Evolutionary conservation across 2,888 invertebrate genomes (phyloP), one percentile per base, ranked within the genome.

Genomic region (Urechis unicinctus): DNA sequence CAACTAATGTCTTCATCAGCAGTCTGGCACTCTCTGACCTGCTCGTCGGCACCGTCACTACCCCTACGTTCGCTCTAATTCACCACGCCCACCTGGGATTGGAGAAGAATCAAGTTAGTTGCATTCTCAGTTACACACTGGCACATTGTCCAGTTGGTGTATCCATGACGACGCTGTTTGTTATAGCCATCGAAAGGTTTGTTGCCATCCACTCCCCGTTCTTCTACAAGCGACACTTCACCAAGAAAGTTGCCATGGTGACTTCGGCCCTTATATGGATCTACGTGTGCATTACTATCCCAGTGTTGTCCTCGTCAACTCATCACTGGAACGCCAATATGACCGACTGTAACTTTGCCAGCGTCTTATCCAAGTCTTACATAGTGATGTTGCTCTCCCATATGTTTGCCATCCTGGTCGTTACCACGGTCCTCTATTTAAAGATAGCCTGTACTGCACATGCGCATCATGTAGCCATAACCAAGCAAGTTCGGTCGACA

Each of bases 141-240:
- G 45, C 44, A n/a, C 53, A 53, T 21, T 53, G 53, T 46, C 53
- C 53, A 5, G 45, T 45, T 13, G 53, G 53, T 3, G 53, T 53
- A 13, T 53, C 53, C 31, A 30, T 46, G 9, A 17, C 47, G 24
- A 53, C 53, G 1, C 41, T 53, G 36, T 45, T 53, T 1, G 21
- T 47, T 2, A 22, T 53, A 5, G 46, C 53, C 30, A 41, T 53
- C n/a, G 53, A 53, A 26, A 30, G 53, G 31, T 53, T 30, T 29
- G 36, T 53, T 1, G 53, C 53, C 31, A 24, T 53, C 5, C 53
- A 53, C 41, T 9, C 17, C n/a, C 53, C 53, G 28, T 53, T 36
- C 41, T n/a, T 47, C 13, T 30, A 53, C 28, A 31, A n/a, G 25
- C 46, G 47, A 24, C n/a, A 22, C 26, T 53, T 53, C 53, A 26